These are phyloP conservation scores for Clytia hemisphaerica DNA, from an alignment of 30 jellyfish, hydroid and myxozoan species.

Conservation along the genomic window DNA sequence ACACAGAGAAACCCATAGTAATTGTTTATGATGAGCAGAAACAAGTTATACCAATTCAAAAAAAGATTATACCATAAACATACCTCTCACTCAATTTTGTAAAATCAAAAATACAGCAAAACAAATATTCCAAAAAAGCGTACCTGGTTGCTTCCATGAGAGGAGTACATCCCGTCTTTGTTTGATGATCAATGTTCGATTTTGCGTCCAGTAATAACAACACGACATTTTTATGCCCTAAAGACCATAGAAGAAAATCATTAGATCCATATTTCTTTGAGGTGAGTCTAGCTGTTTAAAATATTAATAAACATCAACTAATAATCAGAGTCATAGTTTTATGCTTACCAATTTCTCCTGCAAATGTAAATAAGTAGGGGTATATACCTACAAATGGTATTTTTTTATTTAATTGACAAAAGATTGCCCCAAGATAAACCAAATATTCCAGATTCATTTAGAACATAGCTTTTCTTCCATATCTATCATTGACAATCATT, in stretches of 20 bases:
- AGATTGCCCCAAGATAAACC: no score
- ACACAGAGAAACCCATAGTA: background rate
- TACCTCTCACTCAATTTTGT: background rate
- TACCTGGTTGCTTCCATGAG: conserved; percentile 97
- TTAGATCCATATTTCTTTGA: no score
- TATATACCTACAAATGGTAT: no score
- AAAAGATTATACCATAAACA: background rate
- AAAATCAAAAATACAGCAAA: background rate
- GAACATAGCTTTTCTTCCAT: no score
- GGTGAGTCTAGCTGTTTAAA: no score
- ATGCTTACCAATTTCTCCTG: no score
- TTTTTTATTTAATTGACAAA: no score
- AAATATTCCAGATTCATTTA: no score
- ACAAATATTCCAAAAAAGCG: background rate
- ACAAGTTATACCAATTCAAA: background rate
- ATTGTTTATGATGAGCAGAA: background rate
- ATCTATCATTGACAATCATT: no score
- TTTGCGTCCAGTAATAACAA: conserved; percentile 51
- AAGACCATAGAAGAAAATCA: background rate
- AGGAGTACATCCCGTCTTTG: conserved; percentile 96
- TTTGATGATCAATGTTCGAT: conserved; percentile 89
- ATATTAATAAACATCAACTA: no score
- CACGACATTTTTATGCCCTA: conserved; percentile 83
- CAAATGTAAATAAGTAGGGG: no score
- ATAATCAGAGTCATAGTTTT: no score